Conservation (phyloP, 2,888 invertebrate genomes). For the Halictus quadricinctus region DNA sequence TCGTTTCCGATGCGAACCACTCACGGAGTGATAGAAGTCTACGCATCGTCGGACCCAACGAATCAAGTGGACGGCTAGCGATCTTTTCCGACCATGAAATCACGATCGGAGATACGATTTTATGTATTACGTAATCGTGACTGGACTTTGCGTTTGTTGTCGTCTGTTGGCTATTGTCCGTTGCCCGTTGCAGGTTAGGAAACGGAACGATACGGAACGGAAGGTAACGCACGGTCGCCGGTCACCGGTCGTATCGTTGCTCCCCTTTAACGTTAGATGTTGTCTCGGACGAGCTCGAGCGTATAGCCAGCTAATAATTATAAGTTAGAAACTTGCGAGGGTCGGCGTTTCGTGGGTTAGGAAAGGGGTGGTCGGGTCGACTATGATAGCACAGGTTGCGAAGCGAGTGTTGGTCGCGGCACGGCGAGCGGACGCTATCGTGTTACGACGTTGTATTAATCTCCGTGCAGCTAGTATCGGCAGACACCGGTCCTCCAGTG, state of each 20-base stretch:
- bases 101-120: background rate
- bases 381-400: conserved; percentile 48
- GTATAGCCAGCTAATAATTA: conserved; percentile 77
- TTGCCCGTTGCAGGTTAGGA: background rate
- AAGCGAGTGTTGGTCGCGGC: conserved; percentile 70
- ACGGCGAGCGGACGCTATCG: conserved; percentile 76
- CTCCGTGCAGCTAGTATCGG: conserved; percentile 76
- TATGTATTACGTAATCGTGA: background rate
- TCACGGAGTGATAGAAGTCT: background rate
- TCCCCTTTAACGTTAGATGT: conserved; percentile 37
- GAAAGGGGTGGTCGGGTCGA: conserved; percentile 51
- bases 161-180: too few relatives aligned
- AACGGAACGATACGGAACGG: conserved; percentile 4
- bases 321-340: conserved; percentile 79
- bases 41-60: conserved; percentile 12
- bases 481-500: conserved; percentile 66
- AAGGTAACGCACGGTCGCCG: conserved; percentile 5
- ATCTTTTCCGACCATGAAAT: background rate
- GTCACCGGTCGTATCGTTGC: conserved; percentile 33
- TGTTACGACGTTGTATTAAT: conserved; percentile 79
- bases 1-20: too few relatives aligned
- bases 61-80: background rate
- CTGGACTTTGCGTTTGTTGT: background rate
- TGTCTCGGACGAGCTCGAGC: conserved; percentile 58
- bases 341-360: conserved; percentile 70